Conservation (phyloP, 2,797 vertebrate species). For the Hydrocynus forskahlii region DNA sequence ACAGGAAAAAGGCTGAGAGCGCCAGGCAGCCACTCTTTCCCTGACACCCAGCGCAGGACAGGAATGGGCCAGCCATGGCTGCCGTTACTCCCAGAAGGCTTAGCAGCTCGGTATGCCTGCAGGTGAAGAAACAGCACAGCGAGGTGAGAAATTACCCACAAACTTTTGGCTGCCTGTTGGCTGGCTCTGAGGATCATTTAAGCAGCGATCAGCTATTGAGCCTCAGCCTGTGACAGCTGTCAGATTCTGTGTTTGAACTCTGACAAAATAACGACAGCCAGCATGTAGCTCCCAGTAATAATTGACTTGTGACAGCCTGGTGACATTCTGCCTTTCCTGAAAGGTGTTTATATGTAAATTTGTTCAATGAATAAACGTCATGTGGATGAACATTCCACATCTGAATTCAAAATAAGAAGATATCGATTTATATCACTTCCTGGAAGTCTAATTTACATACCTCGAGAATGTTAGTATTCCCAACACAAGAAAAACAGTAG, state of each 20-base stretch:
- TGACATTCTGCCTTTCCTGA: background rate
- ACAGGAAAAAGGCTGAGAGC: slow-evolving; percentile 64
- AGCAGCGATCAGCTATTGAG: background rate
- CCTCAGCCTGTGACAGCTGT: background rate
- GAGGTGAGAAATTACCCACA: slow-evolving; percentile 25
- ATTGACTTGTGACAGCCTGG: background rate
- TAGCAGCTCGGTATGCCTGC: slow-evolving; percentile 75
- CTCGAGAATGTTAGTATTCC: background rate
- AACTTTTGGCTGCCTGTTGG: background rate
- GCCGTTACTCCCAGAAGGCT: slow-evolving; percentile 67
- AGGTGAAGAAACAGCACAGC: slow-evolving; percentile 62
- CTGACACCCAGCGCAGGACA: slow-evolving; percentile 70
- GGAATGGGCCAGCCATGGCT: slow-evolving; percentile 72
- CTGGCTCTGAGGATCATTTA: slow-evolving; percentile 5
- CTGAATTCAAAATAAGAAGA: background rate
- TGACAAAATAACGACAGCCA: background rate
- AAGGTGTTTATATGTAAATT: background rate
- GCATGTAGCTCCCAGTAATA: background rate
- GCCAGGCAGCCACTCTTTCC: slow-evolving; percentile 65
- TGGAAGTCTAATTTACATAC: background rate
- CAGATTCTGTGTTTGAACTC: background rate
- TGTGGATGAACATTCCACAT: background rate
- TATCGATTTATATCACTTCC: background rate
- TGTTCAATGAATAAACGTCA: background rate
- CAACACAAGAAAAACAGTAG: background rate